Evolutionary conservation across 2,113 vertebrate species (phyloP), one percentile per base, ranked within the genome.

Genomic region (Ageneiosus marmoratus): DNA sequence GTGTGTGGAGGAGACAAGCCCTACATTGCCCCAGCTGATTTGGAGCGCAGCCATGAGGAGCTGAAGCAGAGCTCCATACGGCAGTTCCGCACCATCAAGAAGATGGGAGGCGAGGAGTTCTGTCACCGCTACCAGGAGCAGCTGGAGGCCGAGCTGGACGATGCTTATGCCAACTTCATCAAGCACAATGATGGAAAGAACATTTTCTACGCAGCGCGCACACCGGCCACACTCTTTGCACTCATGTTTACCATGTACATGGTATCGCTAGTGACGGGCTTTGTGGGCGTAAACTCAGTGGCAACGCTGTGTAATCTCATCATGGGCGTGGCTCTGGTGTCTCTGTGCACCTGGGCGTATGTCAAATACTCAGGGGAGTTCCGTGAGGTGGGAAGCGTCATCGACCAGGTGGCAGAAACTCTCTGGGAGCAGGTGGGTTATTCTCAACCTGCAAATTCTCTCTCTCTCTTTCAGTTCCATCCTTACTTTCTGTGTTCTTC

Each of bases 151-250:
- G 97, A 99, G 92, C 94, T 99, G 0, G 96, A 98, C 1, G 95
- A 97, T 91, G 90, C 94, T 91, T 99, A 94, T 94, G 90, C 89
- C 93, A 98, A 94, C 93, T 98, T 98, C 89, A 89, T 96, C 91
- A 98, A 97, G 93, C 97, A 99, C 96, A 99, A 99, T 0, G 96
- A 99, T 77, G 94, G 98, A 93, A 99, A 99, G 93, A 99, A 99
- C 93, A 98, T 99, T 93, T 99, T 99, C 91, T 96, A 96, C 74
- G 95, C 98, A 69, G 98, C 98, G 2, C 97, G 98, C 60, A 98
- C 98, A 0, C 98, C 98, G 9, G 98, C 98, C 90, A 98, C 97
- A 0, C 95, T 99, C 0, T 99, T 99, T 80, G 97, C 95, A 0
- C 94, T 99, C 89, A 99, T 99, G 97, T 98, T 99, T 87, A 93